phyloP scores from a whole-genome alignment of 2,113 vertebrate species.

The Cinclus mexicanus region DNA sequence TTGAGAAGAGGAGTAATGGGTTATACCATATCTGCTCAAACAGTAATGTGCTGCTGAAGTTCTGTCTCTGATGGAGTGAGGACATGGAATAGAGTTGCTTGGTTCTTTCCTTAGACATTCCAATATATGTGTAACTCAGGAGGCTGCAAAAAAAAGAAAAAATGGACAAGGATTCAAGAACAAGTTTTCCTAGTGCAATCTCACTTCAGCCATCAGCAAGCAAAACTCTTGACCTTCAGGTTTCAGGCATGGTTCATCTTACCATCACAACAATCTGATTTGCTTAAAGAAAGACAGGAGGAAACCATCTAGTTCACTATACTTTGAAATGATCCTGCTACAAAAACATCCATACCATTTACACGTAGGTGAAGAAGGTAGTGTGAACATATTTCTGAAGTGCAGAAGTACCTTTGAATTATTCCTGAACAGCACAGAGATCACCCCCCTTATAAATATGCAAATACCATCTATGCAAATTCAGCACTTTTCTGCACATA shows the following conservation, averaged over 20 bases:
- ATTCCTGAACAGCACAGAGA: neutral
- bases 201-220: neutral
- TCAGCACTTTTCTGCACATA: neutral
- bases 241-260: neutral
- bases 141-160: neutral
- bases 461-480: neutral
- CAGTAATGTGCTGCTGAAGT: neutral
- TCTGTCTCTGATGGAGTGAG: neutral
- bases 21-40: neutral
- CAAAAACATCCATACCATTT: neutral
- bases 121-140: neutral
- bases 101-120: neutral
- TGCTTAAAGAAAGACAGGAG: neutral
- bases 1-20: neutral
- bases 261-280: neutral
- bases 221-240: neutral
- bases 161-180: neutral
- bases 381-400: neutral
- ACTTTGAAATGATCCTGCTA: neutral
- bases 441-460: neutral
- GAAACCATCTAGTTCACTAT: neutral
- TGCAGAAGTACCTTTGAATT: neutral
- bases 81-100: neutral
- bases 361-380: neutral
- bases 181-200: neutral